Evolutionary conservation across 2,888 invertebrate species (phyloP).

Genomic region (Platynereis dumerilii): DNA sequence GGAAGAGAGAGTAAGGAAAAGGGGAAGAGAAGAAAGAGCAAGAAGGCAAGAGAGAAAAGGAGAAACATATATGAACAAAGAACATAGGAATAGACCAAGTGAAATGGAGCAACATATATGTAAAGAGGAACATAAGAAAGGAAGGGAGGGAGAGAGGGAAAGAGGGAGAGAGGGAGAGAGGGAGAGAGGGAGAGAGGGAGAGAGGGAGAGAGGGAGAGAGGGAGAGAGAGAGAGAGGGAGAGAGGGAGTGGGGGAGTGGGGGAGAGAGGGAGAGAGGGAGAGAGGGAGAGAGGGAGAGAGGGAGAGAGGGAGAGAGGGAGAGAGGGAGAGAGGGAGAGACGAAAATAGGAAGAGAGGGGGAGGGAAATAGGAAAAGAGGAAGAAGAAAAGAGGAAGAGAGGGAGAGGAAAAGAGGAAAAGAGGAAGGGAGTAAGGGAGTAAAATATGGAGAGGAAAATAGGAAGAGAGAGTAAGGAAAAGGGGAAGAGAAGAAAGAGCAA

Average conservation of each 20-base stretch:
- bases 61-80: background rate
- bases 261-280: background rate
- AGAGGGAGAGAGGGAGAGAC: background rate
- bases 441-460: background rate
- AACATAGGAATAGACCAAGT: no score
- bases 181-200: background rate
- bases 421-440: background rate
- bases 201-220: background rate
- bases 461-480: background rate
- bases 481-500: background rate
- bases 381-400: background rate
- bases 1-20: background rate
- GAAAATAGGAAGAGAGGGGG: no score
- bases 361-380: no score
- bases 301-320: background rate
- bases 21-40: background rate
- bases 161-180: background rate
- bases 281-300: background rate
- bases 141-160: background rate
- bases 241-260: background rate
- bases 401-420: background rate
- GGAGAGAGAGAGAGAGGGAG: background rate
- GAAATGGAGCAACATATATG: background rate
- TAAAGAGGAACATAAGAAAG: background rate
- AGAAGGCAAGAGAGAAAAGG: background rate